A percentile compares a stretch with the other conserved stretches of the same genome.
Evolutionary conservation across 2,888 invertebrate genomes (phyloP).

Genomic region (Acanthosepion lycidas): DNA sequence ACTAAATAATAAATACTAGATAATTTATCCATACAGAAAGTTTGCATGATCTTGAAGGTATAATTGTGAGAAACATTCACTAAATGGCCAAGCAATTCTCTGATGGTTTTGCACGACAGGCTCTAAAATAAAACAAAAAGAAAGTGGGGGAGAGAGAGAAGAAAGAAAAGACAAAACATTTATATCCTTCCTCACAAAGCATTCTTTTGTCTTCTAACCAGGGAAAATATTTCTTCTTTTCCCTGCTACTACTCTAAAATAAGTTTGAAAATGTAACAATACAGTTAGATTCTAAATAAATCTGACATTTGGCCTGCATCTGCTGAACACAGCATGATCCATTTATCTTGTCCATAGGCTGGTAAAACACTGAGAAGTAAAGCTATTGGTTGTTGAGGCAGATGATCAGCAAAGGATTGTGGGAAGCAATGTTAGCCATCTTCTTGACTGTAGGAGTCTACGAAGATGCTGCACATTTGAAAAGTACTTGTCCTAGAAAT

Average conservation of each 20-base stretch:
- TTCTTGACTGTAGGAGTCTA: neutral
- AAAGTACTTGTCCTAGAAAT: neutral
- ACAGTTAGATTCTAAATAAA: neutral
- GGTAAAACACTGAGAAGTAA: neutral
- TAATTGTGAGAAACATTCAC: neutral
- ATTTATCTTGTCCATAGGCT: conserved; percentile 8
- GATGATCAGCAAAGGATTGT: neutral
- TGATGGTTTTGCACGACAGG: neutral
- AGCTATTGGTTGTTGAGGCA: conserved; percentile 21
- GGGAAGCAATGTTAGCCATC: neutral
- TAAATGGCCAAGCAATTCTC: neutral
- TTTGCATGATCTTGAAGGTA: neutral
- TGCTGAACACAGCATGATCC: neutral
- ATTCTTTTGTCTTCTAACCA: neutral
- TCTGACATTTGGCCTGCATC: neutral
- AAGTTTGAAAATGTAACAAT: conserved; percentile 9
- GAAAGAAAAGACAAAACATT: neutral
- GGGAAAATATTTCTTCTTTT: neutral
- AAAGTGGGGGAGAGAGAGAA: neutral
- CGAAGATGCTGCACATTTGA: neutral
- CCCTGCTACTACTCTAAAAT: neutral
- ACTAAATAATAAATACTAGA: neutral
- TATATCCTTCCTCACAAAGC: neutral
- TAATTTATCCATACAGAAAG: neutral
- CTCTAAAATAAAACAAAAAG: neutral